Base-by-base conservation (phyloP, 2,113 vertebrate species). In the Aptenodytes patagonicus region DNA sequence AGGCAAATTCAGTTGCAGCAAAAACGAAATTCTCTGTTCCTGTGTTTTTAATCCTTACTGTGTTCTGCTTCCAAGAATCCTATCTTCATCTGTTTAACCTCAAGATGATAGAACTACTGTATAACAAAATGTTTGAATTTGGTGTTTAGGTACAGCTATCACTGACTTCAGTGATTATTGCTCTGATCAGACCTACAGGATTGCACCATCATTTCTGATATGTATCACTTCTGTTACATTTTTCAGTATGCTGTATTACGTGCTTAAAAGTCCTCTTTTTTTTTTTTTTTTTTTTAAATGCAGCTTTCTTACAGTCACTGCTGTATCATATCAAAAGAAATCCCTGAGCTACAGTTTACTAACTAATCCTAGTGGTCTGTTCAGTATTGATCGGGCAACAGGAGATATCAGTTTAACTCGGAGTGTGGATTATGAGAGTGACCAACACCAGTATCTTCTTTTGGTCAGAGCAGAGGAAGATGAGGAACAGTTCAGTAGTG, bases 311-410 rank as follows among this genome's bases (percentile, higher is more conserved):
- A 98, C 97, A 47, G 98, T 98, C 44, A 97, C 97, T 55, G 99
- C 99, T 42, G 84, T 99, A 78, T 99, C 99, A 58, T 98, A 99
- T 96, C 99, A 99, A 96, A 98, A 99, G 86, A 98, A 98, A 92
- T 95, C 98, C 15, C 97, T 99, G 97, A 98, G 94, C 96, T 99
- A 99, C 97, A 99, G 98, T 96, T 98, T 99, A 38, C 94, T 99
- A 28, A 98, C 98, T 97, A 99, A 99, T 94, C 99, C 99, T 93
- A 98, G 98, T 94, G 99, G 98, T 76, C 98, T 99, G 7, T 99
- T 99, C 97, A 97, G 96, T 89, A 98, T 99, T 95, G 96, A 98
- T 83, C 58, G 52, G 21, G 97, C 98, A 85, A 98, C 98, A 2
- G 99, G 98, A 26, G 98, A 98, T 76, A 98, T 99, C 96, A 98